Evolutionary conservation across 2,888 invertebrate genomes (phyloP).

Genomic region (Caenorhabditis sinica): DNA sequence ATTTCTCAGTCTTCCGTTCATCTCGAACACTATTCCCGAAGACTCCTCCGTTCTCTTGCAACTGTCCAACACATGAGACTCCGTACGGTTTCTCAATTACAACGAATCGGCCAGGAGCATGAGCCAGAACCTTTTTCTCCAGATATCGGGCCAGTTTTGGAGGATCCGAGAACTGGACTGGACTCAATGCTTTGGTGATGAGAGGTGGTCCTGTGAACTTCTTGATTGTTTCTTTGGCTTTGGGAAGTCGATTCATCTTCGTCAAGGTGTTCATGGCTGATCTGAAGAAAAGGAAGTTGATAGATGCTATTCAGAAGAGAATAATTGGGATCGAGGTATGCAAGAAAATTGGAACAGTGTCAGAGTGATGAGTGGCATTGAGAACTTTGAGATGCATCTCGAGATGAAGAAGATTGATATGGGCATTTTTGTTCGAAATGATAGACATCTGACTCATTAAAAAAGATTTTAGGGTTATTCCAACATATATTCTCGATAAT

Average conservation of each 20-base stretch:
- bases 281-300: background rate
- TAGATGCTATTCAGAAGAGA: background rate
- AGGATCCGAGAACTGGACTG: conserved; percentile 26
- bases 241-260: background rate
- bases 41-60: conserved; percentile 68
- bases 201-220: background rate
- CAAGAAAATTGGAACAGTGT: no score
- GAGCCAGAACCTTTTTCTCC: conserved; percentile 62
- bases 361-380: no score
- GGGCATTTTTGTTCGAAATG: no score
- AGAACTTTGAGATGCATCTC: no score
- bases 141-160: conserved; percentile 61
- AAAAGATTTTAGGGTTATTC: no score
- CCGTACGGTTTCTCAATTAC: conserved; percentile 76
- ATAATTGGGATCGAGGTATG: background rate
- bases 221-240: background rate
- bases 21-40: conserved; percentile 70
- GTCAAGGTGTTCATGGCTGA: conserved; percentile 2
- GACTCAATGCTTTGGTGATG: conserved; percentile 21
- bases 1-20: conserved; percentile 56
- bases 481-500: no score
- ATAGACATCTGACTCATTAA: no score
- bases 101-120: conserved; percentile 72
- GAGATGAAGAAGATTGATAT: no score
- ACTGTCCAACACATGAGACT: conserved; percentile 69